A percentile compares a stretch with the other conserved stretches of the same genome.
Evolutionary conservation across 2,113 vertebrate species (phyloP).

Genomic region (Opisthocomus hoazin): DNA sequence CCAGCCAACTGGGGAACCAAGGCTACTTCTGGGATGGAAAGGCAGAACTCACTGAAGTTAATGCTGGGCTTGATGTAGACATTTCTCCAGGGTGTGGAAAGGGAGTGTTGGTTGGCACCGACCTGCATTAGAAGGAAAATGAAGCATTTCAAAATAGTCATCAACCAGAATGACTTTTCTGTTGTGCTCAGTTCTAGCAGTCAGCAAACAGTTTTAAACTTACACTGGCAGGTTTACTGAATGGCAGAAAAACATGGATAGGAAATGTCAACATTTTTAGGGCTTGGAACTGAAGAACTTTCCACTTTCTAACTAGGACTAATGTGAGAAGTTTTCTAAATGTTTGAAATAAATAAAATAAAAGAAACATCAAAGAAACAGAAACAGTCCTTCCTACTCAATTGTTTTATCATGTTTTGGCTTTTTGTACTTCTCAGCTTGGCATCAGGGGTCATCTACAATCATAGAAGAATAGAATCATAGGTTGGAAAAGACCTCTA

Average conservation of each 20-base stretch:
- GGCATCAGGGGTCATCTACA: background rate
- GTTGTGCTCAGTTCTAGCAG: background rate
- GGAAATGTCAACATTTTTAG: background rate
- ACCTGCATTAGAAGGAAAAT: background rate
- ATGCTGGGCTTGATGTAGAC: background rate
- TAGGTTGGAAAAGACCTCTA: too few species aligned
- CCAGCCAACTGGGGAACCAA: background rate
- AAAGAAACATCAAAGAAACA: background rate
- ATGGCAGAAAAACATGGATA: background rate
- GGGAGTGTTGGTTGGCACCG: background rate
- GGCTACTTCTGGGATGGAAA: background rate
- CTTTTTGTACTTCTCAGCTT: background rate
- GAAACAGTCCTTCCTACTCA: background rate
- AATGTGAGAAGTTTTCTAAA: background rate
- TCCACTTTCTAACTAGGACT: background rate
- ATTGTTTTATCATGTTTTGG: background rate
- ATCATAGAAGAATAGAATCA: too few species aligned
- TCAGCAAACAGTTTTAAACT: background rate
- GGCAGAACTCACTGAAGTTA: background rate
- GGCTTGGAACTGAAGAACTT: background rate
- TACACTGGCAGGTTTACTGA: background rate
- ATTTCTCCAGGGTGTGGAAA: background rate
- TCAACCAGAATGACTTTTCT: background rate
- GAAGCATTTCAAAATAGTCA: background rate
- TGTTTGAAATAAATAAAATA: background rate